Base-by-base conservation (phyloP, 1,140 invertebrate genomes). In the Euwallacea fornicatus region DNA sequence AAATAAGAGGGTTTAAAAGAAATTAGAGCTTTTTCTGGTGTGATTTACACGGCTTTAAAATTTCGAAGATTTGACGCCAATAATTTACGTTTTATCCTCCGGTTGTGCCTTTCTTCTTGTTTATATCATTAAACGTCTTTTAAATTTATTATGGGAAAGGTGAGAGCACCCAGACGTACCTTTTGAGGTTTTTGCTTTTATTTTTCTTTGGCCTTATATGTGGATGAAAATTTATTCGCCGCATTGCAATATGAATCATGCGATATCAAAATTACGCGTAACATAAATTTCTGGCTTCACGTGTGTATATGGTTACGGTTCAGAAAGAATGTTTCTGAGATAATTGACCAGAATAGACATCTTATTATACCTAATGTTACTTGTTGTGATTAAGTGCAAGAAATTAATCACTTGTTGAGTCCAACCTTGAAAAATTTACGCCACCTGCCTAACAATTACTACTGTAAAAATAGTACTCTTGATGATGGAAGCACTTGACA, bases 121-220 rank as follows among this genome's bases (percentile, higher is more conserved):
- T 67, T 67, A 67, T 67, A 58, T 67, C 65, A 67, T 67, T 67
- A 67, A 67, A 67, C 65, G 65, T 67, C 65, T 56, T 8, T 67
- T 46, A 67, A 58, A 67, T 67, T 67, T 67, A 67, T 67, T 67
- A 67, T 58, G 41, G 54, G 65, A 67, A 67, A 67, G 54, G 9
- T 67, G 65, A 67, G 65, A 67, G 65, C 65, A 67, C 43, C 65
- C 54, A 67, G 55, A 43, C 42, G 54, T 59, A 56, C 43, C 41
- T 55, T 33, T 33, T 33, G 21, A 33, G 21, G 4, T 33, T 33
- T 33, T 33, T 33, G 21, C 21, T 42, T 67, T 58, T 67, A 33
- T 11, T 67, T 67, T 44, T 59, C 7, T 8, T 55, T 59, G 43
- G 55, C 42, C 65, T 67, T 58, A 67, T 67, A 67, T 33, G 21